phyloP scores from a whole-genome alignment of 1,140 invertebrate genomes.

The Neotoxoptera formosana region DNA sequence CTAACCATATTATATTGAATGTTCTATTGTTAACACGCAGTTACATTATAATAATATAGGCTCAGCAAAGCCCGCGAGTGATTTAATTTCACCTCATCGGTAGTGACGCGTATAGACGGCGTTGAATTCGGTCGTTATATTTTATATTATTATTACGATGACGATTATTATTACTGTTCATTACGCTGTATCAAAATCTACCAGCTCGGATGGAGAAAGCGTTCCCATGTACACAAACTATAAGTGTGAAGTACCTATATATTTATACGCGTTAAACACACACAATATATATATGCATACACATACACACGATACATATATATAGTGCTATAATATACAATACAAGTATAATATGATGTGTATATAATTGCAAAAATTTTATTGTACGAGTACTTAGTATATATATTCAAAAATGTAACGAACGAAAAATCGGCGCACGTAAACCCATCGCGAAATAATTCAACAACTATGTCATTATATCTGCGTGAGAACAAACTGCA shows the following conservation, averaged over 20 bases:
- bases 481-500: not conserved
- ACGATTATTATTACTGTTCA: not conserved
- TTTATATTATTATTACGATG: not conserved
- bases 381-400: not conserved
- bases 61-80: not conserved
- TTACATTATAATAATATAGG: too few species aligned
- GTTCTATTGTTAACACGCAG: not conserved
- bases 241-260: not conserved
- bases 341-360: not conserved
- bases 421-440: not conserved
- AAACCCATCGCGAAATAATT: not conserved
- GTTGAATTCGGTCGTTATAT: too few species aligned
- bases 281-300: not conserved
- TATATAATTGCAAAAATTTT: not conserved
- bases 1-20: not conserved
- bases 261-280: not conserved
- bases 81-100: conserved; percentile 9
- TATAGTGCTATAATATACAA: not conserved
- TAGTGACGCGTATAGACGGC: not conserved
- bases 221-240: not conserved
- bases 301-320: not conserved
- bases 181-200: conserved; percentile 1
- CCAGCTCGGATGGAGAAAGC: not conserved
- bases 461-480: conserved; percentile 13
- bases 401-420: not conserved